Conservation (phyloP, 2,113 vertebrate genomes). For the Chloroceryle aenea region DNA sequence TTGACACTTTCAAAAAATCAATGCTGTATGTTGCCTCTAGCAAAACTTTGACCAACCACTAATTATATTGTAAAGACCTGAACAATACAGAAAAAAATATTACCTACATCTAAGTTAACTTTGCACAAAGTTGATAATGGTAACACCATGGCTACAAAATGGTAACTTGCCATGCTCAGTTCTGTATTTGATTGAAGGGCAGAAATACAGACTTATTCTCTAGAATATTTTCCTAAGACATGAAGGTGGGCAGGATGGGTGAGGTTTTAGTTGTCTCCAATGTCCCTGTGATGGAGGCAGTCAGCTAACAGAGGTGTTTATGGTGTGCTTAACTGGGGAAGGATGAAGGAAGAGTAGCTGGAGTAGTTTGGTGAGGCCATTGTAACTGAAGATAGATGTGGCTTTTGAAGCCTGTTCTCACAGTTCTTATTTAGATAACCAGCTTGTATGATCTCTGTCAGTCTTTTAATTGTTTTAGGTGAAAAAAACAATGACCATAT, state of each 20-base stretch:
- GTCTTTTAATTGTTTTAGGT: background rate
- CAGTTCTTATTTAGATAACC: background rate
- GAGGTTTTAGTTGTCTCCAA: background rate
- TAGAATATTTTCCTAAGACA: background rate
- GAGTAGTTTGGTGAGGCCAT: background rate
- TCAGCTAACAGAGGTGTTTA: background rate
- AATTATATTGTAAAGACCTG: slow-evolving; percentile 39
- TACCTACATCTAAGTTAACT: slow-evolving; percentile 13
- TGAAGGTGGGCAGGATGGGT: background rate
- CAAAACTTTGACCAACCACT: slow-evolving; percentile 5
- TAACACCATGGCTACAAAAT: background rate
- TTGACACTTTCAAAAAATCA: background rate
- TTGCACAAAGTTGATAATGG: background rate
- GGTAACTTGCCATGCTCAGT: background rate
- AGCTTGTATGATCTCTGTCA: background rate
- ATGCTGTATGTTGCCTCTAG: background rate
- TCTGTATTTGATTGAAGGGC: background rate
- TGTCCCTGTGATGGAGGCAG: background rate
- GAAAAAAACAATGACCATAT: background rate
- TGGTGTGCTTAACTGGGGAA: background rate
- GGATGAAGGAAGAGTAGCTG: background rate
- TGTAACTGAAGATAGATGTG: background rate
- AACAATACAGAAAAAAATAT: slow-evolving; percentile 15
- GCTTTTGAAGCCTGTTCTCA: background rate
- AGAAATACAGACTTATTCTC: slow-evolving; percentile 12